These are phyloP conservation scores for Tachuris rubrigastra DNA, from an alignment of 2,113 vertebrate species.

Conservation along the genomic window DNA sequence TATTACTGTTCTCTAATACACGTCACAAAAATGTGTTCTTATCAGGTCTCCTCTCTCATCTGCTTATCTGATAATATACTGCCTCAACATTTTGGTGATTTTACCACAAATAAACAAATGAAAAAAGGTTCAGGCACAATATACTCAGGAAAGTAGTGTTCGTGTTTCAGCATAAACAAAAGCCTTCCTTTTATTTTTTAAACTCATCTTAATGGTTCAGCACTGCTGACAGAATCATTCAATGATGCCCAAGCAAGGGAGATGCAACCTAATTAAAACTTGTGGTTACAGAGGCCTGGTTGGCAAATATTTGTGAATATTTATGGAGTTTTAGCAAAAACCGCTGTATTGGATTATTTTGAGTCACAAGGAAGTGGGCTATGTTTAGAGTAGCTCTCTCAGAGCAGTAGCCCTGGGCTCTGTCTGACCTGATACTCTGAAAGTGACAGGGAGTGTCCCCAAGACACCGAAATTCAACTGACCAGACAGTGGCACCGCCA, in stretches of 20 bases:
- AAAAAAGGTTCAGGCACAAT: not conserved
- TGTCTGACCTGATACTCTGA: not conserved
- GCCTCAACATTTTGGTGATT: not conserved
- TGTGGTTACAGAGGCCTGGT: not conserved
- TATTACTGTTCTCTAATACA: constrained; percentile 11
- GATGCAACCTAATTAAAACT: constrained; percentile 6
- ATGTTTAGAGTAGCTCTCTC: not conserved
- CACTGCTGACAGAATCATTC: not conserved
- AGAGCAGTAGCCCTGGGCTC: not conserved
- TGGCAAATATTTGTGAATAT: constrained; percentile 24
- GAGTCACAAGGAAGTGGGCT: not conserved
- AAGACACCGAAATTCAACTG: not conserved
- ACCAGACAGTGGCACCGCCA: not conserved
- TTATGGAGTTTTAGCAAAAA: not conserved
- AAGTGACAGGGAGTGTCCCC: not conserved
- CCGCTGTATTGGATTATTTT: rapidly evolving
- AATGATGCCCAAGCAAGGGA: not conserved
- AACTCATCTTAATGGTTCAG: not conserved
- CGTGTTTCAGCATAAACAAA: not conserved
- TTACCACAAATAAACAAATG: not conserved
- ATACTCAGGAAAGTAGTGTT: not conserved
- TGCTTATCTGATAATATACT: constrained; percentile 1
- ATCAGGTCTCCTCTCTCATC: not conserved
- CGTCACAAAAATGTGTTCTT: not conserved
- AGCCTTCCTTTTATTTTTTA: not conserved